Evolutionary conservation across 2,797 vertebrate species (phyloP), one percentile per base, ranked within the genome.

Genomic region (Hylomyscus alleni): DNA sequence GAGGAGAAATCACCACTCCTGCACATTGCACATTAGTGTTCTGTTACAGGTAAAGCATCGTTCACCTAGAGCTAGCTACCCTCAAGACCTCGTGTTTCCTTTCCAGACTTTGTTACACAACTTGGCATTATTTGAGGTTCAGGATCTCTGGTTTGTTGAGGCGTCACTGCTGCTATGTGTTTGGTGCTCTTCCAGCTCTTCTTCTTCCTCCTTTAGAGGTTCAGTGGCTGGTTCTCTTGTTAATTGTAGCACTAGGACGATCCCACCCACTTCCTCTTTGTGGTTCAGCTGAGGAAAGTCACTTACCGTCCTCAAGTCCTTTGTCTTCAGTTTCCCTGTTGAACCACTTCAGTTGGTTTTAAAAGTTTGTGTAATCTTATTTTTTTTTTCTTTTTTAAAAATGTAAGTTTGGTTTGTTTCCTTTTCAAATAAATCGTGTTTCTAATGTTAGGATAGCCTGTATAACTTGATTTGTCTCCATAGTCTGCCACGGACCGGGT

Each of bases 131-230:
- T 22, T 34, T 95, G 31, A 58, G 0, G 5, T 78, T 88, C 17
- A n/a, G 0, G 58, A 60, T 97, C 90, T 47, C 58, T 91, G 31
- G 31, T 95, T 80, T 93, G 58, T 76, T 77, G 31, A 31, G 50
- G 15, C 2, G 5, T 22, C 60, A 47, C 54, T 76, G 69, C 37
- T 2, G 11, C 75, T 3, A 6, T 8, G 11, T 89, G 40, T 40
- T 73, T 60, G 37, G 54, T 50, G 8, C 11, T 77, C 19, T 7
- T 50, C 31, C 10, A 34, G 8, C 37, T 60, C 6, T 3, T 58
- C 34, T 1, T 58, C 50, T 47, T 88, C 10, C 0, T 26, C 13
- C 8, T 37, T 60, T 60, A 31, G 14, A 75, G 37, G 40, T 6
- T 40, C 22, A 8, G 54, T 58, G 54, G 34, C 37, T 44, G 37